A percentile compares a stretch with the other conserved stretches of the same genome.
Conservation (phyloP, 2,888 invertebrate genomes). For the Esperia sulphurella region DNA sequence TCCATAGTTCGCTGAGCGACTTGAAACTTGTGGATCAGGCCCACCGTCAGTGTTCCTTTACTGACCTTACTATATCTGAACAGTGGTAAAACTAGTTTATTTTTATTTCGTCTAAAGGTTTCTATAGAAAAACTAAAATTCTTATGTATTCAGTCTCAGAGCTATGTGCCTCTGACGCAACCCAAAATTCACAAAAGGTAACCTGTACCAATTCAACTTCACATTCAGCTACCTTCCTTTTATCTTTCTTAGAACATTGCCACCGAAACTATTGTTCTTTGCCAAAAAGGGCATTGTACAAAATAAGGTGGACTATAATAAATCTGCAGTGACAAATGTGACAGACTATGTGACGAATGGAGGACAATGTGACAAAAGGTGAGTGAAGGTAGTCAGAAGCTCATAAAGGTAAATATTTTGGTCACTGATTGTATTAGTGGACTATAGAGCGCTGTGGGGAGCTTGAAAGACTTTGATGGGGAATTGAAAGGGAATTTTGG, state of each 20-base stretch:
- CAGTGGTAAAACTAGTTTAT: too few species aligned
- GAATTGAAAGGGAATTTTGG: not conserved
- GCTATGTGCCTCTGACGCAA: too few species aligned
- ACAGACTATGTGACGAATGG: slow-evolving; percentile 14
- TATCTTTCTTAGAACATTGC: not conserved
- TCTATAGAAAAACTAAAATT: too few species aligned
- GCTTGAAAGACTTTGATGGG: slow-evolving; percentile 3
- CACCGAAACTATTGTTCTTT: not conserved
- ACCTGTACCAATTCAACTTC: not conserved
- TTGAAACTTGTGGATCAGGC: too few species aligned
- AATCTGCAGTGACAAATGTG: slow-evolving; percentile 1
- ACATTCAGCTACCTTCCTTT: not conserved
- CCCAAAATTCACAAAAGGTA: not conserved
- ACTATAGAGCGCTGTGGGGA: slow-evolving; percentile 21
- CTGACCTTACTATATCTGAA: too few species aligned
- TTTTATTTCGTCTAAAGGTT: too few species aligned
- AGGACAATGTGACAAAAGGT: slow-evolving; percentile 14
- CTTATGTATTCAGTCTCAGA: too few species aligned
- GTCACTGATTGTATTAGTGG: slow-evolving; percentile 38
- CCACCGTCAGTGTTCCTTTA: too few species aligned
- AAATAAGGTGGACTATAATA: not conserved
- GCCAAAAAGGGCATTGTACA: not conserved
- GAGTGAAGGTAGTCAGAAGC: slow-evolving; percentile 17
- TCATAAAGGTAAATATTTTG: slow-evolving; percentile 62
- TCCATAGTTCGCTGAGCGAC: too few species aligned